Evolutionary conservation across 2,797 vertebrate genomes (phyloP).

Genomic region (Acanthurus lineatus): DNA sequence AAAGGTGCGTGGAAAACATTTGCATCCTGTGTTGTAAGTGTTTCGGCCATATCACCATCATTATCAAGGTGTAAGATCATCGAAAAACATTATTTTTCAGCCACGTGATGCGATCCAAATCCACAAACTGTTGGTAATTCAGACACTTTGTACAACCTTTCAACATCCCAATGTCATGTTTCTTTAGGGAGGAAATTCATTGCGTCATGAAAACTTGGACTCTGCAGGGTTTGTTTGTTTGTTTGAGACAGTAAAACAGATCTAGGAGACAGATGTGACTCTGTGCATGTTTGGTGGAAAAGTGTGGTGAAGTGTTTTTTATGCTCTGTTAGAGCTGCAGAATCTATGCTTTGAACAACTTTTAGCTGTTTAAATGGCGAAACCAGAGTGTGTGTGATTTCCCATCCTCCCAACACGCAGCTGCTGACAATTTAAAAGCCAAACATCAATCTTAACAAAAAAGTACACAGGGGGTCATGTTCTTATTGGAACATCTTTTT

Average conservation of each 20-base stretch:
- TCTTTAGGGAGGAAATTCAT: too few relatives aligned
- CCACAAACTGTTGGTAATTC: neutral
- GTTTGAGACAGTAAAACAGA: neutral
- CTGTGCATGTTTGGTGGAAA: slow-evolving; percentile 39
- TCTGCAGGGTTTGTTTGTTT: neutral
- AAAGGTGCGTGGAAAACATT: neutral
- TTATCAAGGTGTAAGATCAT: too few relatives aligned
- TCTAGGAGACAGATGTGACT: slow-evolving; percentile 34
- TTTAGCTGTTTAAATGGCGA: slow-evolving; percentile 39
- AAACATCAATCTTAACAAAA: neutral
- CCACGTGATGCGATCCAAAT: too few relatives aligned
- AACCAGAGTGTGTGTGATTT: slow-evolving; percentile 58
- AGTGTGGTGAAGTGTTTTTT: slow-evolving; percentile 20
- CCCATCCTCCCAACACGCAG: slow-evolving; percentile 12
- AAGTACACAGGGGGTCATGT: neutral
- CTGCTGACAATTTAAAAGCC: slow-evolving; percentile 43
- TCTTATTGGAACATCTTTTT: slow-evolving; percentile 48
- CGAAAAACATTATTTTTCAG: too few relatives aligned
- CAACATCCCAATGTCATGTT: too few relatives aligned
- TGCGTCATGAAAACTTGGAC: neutral
- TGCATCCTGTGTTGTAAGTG: neutral
- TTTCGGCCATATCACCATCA: too few relatives aligned
- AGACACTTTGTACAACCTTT: neutral
- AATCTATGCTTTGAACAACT: neutral
- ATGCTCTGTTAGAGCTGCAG: neutral